Evolutionary conservation across 2,113 vertebrate genomes (phyloP).

Genomic region (Stigmatopora nigra): DNA sequence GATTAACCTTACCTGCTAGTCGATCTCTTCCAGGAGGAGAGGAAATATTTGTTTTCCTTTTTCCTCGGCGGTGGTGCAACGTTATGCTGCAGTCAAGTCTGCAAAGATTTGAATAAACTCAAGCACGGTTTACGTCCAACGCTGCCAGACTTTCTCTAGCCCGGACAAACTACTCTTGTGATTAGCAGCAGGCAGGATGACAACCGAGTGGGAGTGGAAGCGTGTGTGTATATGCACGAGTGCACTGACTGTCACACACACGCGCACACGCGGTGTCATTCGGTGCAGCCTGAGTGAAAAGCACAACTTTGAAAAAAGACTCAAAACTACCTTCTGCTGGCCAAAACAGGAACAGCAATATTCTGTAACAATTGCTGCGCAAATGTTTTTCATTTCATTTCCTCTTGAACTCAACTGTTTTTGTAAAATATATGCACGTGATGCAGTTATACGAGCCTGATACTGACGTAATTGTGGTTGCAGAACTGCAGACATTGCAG

Average conservation of each 20-base stretch:
- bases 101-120: conserved; percentile 1
- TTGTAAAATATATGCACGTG: background rate
- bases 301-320: background rate
- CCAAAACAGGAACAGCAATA: too few species aligned
- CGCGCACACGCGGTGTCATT: background rate
- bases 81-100: conserved; percentile 4
- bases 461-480: background rate
- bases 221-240: conserved; percentile 13
- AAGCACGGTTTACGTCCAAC: conserved; percentile 5
- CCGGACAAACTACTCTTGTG: conserved; percentile 14
- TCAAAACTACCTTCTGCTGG: conserved; percentile 21
- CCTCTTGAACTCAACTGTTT: too few species aligned
- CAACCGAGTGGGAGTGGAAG: background rate
- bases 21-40: conserved; percentile 10
- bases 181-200: conserved; percentile 13
- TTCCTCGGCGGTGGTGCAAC: conserved; percentile 24
- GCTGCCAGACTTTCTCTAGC: conserved; percentile 10
- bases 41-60: conserved; percentile 1
- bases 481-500: background rate
- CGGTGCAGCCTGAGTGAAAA: conserved; percentile 2
- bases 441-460: background rate
- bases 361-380: too few species aligned
- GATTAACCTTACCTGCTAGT: conserved; percentile 25
- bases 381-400: too few species aligned
- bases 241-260: conserved; percentile 34